These are phyloP conservation scores for Heterohyrax brucei DNA, from an alignment of 2,797 vertebrate genomes.

Conservation along the genomic window DNA sequence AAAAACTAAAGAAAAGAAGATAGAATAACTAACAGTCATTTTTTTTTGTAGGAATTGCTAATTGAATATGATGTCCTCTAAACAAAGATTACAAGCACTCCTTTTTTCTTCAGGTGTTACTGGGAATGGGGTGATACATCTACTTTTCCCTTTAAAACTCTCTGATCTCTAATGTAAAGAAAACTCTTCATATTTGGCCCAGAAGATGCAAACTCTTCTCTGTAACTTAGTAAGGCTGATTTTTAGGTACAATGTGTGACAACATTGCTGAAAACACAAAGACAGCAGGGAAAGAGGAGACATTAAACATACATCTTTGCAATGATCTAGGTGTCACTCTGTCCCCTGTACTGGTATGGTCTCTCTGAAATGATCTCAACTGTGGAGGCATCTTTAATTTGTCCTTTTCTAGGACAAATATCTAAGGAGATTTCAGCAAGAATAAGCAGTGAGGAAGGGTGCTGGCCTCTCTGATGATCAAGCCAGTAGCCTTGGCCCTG, in stretches of 20 bases:
- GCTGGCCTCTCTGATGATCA: too few relatives aligned
- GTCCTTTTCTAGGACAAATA: neutral
- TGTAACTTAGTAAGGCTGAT: neutral
- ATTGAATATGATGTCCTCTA: too few relatives aligned
- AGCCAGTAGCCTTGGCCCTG: neutral
- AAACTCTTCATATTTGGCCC: neutral
- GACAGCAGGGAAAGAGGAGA: too few relatives aligned
- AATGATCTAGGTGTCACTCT: too few relatives aligned
- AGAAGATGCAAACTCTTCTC: neutral
- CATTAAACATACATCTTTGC: too few relatives aligned
- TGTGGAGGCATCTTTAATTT: neutral
- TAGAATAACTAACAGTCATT: too few relatives aligned
- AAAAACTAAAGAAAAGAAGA: too few relatives aligned
- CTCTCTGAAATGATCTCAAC: neutral
- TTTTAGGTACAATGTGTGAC: neutral
- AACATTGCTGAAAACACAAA: neutral
- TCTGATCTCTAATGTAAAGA: neutral
- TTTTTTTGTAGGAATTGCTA: neutral
- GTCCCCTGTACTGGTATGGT: neutral
- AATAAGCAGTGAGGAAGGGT: neutral
- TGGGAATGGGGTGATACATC: too few relatives aligned
- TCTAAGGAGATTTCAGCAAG: neutral
- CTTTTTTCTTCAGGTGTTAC: too few relatives aligned
- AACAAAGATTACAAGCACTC: too few relatives aligned
- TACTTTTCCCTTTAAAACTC: neutral